phyloP scores from a whole-genome alignment of 1,140 invertebrate genomes.

The Linepithema humile region DNA sequence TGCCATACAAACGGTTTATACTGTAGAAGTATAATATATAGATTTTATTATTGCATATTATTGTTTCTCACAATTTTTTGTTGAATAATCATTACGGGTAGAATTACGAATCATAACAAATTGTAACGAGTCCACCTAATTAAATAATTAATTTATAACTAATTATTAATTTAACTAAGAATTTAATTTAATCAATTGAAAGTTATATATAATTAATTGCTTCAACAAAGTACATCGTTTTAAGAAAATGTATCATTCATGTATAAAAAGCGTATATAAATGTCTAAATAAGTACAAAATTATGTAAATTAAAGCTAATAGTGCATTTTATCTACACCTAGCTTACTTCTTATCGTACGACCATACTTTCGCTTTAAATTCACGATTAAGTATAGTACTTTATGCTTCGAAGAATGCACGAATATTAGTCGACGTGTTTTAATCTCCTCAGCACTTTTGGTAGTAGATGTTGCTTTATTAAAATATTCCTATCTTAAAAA shows the following conservation, averaged over 20 bases:
- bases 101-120: slow-evolving; percentile 5
- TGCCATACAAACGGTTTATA: not conserved
- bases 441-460: slow-evolving; percentile 28
- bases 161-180: no score
- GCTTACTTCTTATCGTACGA: not conserved
- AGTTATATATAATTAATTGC: not conserved
- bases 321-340: not conserved
- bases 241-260: not conserved
- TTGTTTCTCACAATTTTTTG: not conserved
- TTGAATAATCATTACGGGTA: not conserved
- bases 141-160: no score
- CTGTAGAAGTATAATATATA: not conserved
- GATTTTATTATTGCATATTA: not conserved
- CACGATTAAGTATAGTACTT: not conserved
- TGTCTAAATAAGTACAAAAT: slow-evolving; percentile 55
- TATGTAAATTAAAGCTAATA: slow-evolving; percentile 9
- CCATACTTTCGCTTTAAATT: not conserved
- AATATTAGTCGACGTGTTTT: slow-evolving; percentile 7
- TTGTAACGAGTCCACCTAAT: not conserved
- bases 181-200: no score
- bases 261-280: slow-evolving; percentile 62
- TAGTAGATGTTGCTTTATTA: not conserved
- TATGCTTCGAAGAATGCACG: slow-evolving; percentile 16
- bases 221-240: slow-evolving; percentile 34
- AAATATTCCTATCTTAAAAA: not conserved